Base-by-base conservation (phyloP, 2,113 vertebrate species). In the Gnathonemus echidnorhynchus region DNA sequence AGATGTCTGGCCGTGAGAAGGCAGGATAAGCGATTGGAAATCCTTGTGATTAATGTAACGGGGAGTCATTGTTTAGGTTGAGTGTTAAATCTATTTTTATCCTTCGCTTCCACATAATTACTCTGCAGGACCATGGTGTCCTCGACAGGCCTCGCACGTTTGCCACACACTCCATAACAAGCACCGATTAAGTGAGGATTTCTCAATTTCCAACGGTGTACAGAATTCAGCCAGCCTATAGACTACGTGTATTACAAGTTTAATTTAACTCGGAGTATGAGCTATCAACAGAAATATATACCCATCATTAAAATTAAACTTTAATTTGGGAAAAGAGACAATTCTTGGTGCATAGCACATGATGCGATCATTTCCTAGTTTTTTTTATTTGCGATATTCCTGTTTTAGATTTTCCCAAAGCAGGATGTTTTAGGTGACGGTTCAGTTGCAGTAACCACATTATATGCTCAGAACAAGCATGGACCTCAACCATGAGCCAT, bases 81-180 rank as follows among this genome's bases (percentile, higher is more conserved):
- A 56, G 86, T 39, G 86, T 35, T 17, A 53, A 35, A 48, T 87
- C 86, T 87, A 87, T 56, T 87, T 87, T 87, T 56, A 56, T 35
- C 17, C 49, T 52, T 3, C 6, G n/a, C 31, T 27, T 87, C 13
- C 31, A 35, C 19, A 39, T 87, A 42, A 56, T 87, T 56, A 19
- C 50, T 53, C n/a, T 53, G 31, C 21, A 85, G 2, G 8, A 50
- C 15, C 15, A 27, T 2, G 86, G 50, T 42, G 50, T 42, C 3
- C 50, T 10, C 3, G 1, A 27, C 2, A 3, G 50, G 49, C 27
- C 49, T 53, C 11, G 1, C 27, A 19, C 49, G n/a, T 87, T 50
- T 19, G n/a, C 21, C 86, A 17, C 31, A 87, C 49, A 19, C 7
- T 8, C 50, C n/a, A 21, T 56, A 56, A 52, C 21, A 48, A 53